Conservation (phyloP, 2,888 invertebrate genomes). For the Sympetrum striolatum region DNA sequence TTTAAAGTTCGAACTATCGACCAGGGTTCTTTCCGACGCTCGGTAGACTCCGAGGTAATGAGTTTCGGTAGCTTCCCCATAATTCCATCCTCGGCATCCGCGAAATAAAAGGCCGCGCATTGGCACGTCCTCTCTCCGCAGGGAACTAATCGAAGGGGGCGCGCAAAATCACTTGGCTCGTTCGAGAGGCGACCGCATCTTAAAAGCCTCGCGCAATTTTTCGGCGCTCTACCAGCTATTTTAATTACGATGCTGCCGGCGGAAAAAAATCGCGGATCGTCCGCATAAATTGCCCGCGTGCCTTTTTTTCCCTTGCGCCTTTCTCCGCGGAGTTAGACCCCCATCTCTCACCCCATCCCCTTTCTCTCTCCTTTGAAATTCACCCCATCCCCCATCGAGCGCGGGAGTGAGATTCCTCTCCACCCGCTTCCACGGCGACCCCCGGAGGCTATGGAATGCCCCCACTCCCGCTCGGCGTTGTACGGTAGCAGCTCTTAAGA, state of each 20-base stretch:
- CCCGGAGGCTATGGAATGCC: not conserved
- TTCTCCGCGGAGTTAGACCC: too few relatives aligned
- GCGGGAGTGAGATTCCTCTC: not conserved
- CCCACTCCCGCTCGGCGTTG: not conserved
- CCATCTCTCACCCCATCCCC: not conserved
- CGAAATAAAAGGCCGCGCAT: not conserved
- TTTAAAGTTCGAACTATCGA: too few relatives aligned
- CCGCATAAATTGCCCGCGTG: not conserved
- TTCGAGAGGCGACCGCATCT: not conserved
- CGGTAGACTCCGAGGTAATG: too few relatives aligned
- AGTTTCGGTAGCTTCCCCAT: too few relatives aligned
- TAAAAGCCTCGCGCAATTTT: not conserved
- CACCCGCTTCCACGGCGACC: not conserved
- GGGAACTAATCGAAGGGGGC: not conserved
- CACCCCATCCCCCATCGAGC: not conserved
- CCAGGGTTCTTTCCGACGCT: too few relatives aligned
- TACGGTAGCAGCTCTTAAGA: constrained; percentile 23
- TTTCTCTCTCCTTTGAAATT: not conserved
- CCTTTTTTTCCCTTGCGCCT: not conserved
- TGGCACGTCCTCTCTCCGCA: not conserved
- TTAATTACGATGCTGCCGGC: not conserved
- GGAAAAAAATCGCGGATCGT: not conserved
- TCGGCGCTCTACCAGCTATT: not conserved
- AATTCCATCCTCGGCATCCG: too few relatives aligned
- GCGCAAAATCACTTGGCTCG: not conserved